phyloP scores from a whole-genome alignment of 2,797 vertebrate genomes.

The Danio kyathit region DNA sequence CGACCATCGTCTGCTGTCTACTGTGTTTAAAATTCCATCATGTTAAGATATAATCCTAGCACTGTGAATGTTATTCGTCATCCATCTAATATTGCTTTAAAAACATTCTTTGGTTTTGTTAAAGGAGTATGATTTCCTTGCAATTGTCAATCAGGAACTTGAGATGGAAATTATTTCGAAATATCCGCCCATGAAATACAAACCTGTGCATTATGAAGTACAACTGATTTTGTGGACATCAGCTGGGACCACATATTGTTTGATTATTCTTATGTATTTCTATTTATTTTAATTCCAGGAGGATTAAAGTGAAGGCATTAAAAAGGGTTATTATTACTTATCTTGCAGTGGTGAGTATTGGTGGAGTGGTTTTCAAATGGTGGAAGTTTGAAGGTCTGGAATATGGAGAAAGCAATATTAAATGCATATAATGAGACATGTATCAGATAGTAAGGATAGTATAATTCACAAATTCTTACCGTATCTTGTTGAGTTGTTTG shows the following conservation, averaged over 20 bases:
- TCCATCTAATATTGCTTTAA: conserved; percentile 68
- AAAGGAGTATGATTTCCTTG: conserved; percentile 17
- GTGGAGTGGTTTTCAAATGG: conserved; percentile 28
- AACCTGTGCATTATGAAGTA: neutral
- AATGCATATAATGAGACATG: neutral
- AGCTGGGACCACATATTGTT: neutral
- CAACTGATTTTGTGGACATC: neutral
- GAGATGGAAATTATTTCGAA: neutral
- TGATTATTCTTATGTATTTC: conserved; percentile 21
- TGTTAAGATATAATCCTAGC: conserved; percentile 64
- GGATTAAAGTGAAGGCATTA: conserved; percentile 16
- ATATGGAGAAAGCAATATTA: neutral
- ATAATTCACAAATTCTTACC: conserved; percentile 3
- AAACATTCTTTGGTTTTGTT: neutral
- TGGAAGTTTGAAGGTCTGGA: neutral
- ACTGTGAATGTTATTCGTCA: conserved; percentile 80
- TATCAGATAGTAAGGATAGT: neutral
- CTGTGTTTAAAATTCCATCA: neutral
- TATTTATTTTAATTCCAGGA: conserved; percentile 43
- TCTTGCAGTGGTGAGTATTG: neutral
- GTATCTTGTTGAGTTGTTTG: neutral
- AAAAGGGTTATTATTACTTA: conserved; percentile 13
- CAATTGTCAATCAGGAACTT: neutral
- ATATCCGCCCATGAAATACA: neutral
- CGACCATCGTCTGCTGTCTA: neutral